Base-by-base conservation (phyloP, 2,888 invertebrate genomes). In the Cerastis rubricosa region DNA sequence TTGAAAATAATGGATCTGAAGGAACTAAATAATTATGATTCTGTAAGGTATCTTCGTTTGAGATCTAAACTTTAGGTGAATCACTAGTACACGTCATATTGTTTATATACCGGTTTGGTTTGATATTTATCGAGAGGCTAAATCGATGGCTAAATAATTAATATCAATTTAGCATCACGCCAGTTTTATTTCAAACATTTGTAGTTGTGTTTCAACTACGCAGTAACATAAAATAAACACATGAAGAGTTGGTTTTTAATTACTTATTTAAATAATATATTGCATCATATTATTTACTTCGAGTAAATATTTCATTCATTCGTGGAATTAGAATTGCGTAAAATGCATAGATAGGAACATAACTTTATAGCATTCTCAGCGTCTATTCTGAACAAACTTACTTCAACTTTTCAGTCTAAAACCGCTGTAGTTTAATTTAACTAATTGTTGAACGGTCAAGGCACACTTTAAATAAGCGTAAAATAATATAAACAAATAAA, bases 211-310 rank as follows among this genome's bases (percentile, higher is more conserved):
- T 43, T 47, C 14, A 40, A 71, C 47, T 71, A 49, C 25, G 67
- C 49, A 71, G 40, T 49, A 25, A 47, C 7, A 7, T 47, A 7
- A 61, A 54, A n/a, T 54, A 65, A 40, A 49, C 12, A 47, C n/a
- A 14, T 8, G 25, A 43, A 22, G 1, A 35, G 7, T 40, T 71
- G 49, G 47, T 64, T 47, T 47, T 35, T 61, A 61, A n/a, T 61
- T 17, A 63, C 47, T 63, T 47, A 49, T 71, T 71, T 71, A 49
- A 71, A 71, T 65, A 45, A 14, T 29, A 45, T 25, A 67, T 51
- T 66, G 9, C 40, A 35, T 22, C 5, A 22, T 19, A 22, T 67
- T 29, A 22, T 25, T 66, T 67, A 68, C 17, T 40, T 70, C 29
- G 11, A 45, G n/a, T 69, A 22, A 69, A 45, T 71, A 69, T 59